A percentile compares a stretch with the other conserved stretches of the same genome.
These are phyloP conservation scores for Porites evermanni DNA, from an alignment of 92 coral and sea anemone genomes.

Conservation along the genomic window DNA sequence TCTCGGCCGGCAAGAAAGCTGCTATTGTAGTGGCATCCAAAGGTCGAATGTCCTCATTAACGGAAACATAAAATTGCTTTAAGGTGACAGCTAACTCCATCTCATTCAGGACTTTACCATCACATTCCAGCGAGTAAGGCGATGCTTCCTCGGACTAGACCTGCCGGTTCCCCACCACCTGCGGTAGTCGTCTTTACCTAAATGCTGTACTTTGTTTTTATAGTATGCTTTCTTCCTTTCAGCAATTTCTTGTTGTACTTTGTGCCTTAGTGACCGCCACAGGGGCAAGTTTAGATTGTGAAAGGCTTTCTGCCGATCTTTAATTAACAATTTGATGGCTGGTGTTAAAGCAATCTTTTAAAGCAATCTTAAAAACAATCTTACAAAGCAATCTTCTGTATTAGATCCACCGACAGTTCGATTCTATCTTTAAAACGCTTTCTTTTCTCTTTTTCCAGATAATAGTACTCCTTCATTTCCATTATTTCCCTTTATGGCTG, in stretches of 20 bases:
- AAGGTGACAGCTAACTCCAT: slow-evolving; percentile 28
- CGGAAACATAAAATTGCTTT: slow-evolving; percentile 47
- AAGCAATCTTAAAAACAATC: too few species aligned
- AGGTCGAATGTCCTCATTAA: slow-evolving; percentile 35
- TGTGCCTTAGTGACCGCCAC: slow-evolving; percentile 35
- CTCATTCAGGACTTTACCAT: slow-evolving; percentile 31
- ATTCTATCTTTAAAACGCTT: too few species aligned
- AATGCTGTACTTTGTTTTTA: slow-evolving; percentile 54
- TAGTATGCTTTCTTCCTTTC: slow-evolving; percentile 36
- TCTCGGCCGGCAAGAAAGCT: too few species aligned
- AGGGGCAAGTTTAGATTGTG: slow-evolving; percentile 35
- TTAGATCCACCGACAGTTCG: too few species aligned
- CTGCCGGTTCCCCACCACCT: slow-evolving; percentile 62
- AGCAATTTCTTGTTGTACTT: slow-evolving; percentile 45
- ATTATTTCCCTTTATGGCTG: background rate
- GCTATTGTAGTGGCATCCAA: too few species aligned
- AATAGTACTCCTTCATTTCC: too few species aligned
- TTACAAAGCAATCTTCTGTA: too few species aligned
- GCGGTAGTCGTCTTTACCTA: slow-evolving; percentile 45
- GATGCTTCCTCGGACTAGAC: slow-evolving; percentile 35
- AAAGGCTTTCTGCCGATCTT: slow-evolving; percentile 64
- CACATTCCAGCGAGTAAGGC: slow-evolving; percentile 28
- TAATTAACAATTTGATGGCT: slow-evolving; percentile 41
- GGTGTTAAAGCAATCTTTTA: too few species aligned
- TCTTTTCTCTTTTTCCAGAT: too few species aligned